phyloP scores from a whole-genome alignment of 2,888 invertebrate genomes.

The Hypomecis atomaria region DNA sequence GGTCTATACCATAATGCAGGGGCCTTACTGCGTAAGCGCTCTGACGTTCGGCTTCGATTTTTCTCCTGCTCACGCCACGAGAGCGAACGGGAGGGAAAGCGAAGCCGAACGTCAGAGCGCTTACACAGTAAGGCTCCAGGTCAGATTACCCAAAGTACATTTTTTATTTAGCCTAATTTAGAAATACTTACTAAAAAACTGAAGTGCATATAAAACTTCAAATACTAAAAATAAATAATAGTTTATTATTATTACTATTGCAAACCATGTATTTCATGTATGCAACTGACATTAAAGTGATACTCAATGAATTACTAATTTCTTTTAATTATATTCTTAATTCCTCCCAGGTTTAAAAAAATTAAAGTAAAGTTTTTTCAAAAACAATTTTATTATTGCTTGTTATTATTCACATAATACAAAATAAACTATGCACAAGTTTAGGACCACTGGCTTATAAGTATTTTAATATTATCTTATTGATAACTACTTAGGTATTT shows the following conservation, averaged over 20 bases:
- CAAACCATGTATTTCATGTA: slow-evolving; percentile 66
- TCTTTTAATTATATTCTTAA: neutral
- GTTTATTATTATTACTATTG: slow-evolving; percentile 10
- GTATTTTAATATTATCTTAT: slow-evolving; percentile 69
- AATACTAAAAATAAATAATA: slow-evolving; percentile 21
- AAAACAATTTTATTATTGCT: slow-evolving; percentile 88
- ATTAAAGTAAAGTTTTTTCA: slow-evolving; percentile 64
- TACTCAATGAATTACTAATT: slow-evolving; percentile 47
- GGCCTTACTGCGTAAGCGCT: too few species aligned
- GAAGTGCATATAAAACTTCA: slow-evolving; percentile 29
- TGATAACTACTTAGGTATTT: slow-evolving; percentile 42
- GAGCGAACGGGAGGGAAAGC: too few species aligned
- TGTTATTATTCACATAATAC: slow-evolving; percentile 88
- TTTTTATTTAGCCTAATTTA: too few species aligned
- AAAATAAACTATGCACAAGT: slow-evolving; percentile 88
- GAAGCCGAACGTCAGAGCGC: too few species aligned
- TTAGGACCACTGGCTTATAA: slow-evolving; percentile 72
- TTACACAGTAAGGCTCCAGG: too few species aligned
- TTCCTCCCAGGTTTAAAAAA: slow-evolving; percentile 4
- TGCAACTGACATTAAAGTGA: slow-evolving; percentile 54
- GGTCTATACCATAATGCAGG: too few species aligned
- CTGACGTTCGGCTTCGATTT: too few species aligned
- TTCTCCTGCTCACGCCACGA: too few species aligned
- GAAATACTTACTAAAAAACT: neutral
- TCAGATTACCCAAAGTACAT: too few species aligned